phyloP scores from a whole-genome alignment of 1,140 invertebrate species.

The Anoplolepis gracilipes region DNA sequence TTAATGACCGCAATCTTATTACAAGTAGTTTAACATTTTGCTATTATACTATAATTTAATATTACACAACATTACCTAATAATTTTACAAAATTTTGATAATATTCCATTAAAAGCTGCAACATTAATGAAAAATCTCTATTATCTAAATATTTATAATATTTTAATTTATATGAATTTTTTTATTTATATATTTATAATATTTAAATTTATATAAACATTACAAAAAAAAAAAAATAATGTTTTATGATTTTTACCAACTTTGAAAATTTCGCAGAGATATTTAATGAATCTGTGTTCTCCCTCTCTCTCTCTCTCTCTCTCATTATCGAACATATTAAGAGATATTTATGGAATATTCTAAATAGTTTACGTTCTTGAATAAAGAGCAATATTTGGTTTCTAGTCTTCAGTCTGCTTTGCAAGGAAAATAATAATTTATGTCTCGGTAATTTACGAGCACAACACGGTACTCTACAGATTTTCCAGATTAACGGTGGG shows the following conservation, averaged over 20 bases:
- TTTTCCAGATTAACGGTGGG: slow-evolving; percentile 75
- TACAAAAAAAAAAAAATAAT: too few relatives aligned
- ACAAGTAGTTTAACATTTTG: slow-evolving; percentile 20
- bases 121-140: not conserved
- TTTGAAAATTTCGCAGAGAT: slow-evolving; percentile 2
- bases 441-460: slow-evolving; percentile 69
- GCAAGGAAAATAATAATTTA: slow-evolving; percentile 70
- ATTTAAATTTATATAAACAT: not conserved
- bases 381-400: slow-evolving; percentile 68
- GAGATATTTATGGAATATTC: slow-evolving; percentile 49
- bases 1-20: slow-evolving; percentile 38
- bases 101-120: not conserved
- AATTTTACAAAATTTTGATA: slow-evolving; percentile 1
- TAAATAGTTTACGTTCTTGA: slow-evolving; percentile 51
- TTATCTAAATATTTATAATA: not conserved
- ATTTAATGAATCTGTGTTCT: not conserved
- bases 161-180: not conserved
- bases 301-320: too few relatives aligned
- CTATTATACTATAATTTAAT: slow-evolving; percentile 33
- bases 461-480: slow-evolving; percentile 72
- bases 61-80: slow-evolving; percentile 15
- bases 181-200: not conserved
- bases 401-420: slow-evolving; percentile 68
- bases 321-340: slow-evolving; percentile 19
- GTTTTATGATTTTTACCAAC: not conserved